phyloP scores from a whole-genome alignment of 2,888 invertebrate genomes.

The Cecidostiba fungosa region DNA sequence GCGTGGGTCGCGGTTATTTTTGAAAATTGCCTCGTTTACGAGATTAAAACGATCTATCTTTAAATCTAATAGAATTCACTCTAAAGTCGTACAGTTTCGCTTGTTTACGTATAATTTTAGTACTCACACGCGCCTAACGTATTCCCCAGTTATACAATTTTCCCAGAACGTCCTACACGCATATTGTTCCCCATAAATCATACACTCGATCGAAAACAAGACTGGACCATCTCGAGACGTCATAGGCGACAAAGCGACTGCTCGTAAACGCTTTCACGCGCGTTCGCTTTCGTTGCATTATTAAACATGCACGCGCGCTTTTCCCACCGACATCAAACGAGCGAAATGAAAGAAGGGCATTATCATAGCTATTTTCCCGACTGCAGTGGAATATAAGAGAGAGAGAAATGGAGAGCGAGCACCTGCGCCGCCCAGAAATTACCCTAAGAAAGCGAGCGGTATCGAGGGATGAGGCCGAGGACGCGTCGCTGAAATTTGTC shows the following conservation, averaged over 20 bases:
- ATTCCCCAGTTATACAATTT: neutral
- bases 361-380: conserved; percentile 49
- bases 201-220: conserved; percentile 40
- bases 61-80: neutral
- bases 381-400: neutral
- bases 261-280: conserved; percentile 39
- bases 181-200: conserved; percentile 55
- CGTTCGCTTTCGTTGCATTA: conserved; percentile 43
- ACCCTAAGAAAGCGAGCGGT: conserved; percentile 49
- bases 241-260: neutral
- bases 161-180: neutral
- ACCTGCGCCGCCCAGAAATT: conserved; percentile 52
- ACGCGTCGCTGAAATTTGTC: conserved; percentile 57
- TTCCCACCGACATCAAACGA: conserved; percentile 1
- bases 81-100: neutral
- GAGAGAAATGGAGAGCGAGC: neutral
- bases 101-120: neutral
- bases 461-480: neutral
- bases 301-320: conserved; percentile 16
- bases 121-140: too few species aligned
- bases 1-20: neutral
- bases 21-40: conserved; percentile 4
- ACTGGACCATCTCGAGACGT: neutral
- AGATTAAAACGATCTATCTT: neutral
- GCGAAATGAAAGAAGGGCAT: conserved; percentile 32